A percentile compares a stretch with the other conserved stretches of the same genome.
Evolutionary conservation across 92 coral and sea anemone species (phyloP).

Genomic region (Umimayanthus chanpuru): DNA sequence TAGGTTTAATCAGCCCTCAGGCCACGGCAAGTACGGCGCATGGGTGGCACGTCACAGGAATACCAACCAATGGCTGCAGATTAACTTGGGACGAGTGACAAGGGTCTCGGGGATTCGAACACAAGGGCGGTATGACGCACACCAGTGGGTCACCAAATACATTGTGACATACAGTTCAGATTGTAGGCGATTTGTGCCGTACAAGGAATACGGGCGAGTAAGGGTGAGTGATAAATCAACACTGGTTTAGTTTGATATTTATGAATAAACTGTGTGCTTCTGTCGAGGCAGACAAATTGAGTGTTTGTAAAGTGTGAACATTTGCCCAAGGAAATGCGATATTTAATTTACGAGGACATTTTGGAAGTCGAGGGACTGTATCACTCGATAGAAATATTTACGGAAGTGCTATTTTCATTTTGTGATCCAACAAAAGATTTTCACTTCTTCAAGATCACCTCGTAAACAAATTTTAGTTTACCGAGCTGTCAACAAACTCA

Average conservation of each 20-base stretch:
- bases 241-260: no score
- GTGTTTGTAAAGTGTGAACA: no score
- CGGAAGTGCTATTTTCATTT: not conserved
- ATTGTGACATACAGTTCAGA: conserved; percentile 34
- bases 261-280: no score
- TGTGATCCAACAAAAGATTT: no score
- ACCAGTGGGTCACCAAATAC: conserved; percentile 69
- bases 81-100: conserved; percentile 67
- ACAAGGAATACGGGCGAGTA: conserved; percentile 38
- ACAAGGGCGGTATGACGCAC: conserved; percentile 70
- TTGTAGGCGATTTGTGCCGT: conserved; percentile 10
- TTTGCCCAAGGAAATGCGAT: no score
- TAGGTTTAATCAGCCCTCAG: conserved; percentile 57
- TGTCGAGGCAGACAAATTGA: no score
- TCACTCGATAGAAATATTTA: no score
- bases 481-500: no score
- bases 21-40: conserved; percentile 71
- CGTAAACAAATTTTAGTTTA: no score
- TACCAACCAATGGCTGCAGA: conserved; percentile 70
- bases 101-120: conserved; percentile 72
- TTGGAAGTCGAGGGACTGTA: no score
- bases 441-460: not conserved
- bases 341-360: no score
- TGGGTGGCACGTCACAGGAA: conserved; percentile 74
- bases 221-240: conserved; percentile 12